Percentiles rank a stretch among this genome's conserved stretches.
phyloP scores from a whole-genome alignment of 1,140 invertebrate genomes.

The Sycobia sp. region DNA sequence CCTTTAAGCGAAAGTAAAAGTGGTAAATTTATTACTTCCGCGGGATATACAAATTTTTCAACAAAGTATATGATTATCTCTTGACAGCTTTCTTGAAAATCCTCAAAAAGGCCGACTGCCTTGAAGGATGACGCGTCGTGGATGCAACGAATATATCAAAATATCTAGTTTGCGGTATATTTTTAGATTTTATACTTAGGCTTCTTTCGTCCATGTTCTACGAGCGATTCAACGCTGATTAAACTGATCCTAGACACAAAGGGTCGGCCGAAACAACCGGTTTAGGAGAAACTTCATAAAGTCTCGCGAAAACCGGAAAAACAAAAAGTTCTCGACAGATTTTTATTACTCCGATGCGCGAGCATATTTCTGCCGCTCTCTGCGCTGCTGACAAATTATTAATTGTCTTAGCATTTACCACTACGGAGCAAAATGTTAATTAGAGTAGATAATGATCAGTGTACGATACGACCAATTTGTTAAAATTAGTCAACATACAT shows the following conservation, averaged over 20 bases:
- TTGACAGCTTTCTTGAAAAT: conserved; percentile 13
- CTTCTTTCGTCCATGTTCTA: conserved; percentile 33
- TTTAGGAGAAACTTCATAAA: conserved; percentile 17
- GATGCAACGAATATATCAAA: conserved; percentile 16
- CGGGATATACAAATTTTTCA: no score
- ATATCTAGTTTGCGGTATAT: conserved; percentile 17
- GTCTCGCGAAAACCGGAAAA: conserved; percentile 31
- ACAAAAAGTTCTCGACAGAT: background rate
- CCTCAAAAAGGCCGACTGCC: conserved; percentile 22
- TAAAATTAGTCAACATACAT: no score
- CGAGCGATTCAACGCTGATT: conserved; percentile 49
- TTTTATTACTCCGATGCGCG: conserved; percentile 9
- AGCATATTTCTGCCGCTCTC: no score
- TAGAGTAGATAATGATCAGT: no score
- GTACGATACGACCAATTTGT: no score
- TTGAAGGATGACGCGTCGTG: background rate
- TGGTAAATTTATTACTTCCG: no score
- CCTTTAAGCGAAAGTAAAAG: no score
- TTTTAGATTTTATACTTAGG: conserved; percentile 19
- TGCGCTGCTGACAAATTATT: no score
- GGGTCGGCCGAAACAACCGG: conserved; percentile 38
- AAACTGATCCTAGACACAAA: conserved; percentile 38
- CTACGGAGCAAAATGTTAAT: no score
- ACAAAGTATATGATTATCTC: no score
- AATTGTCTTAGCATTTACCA: no score